Evolutionary conservation across 2,888 invertebrate species (phyloP).

Genomic region (Eucriotettix oculatus): DNA sequence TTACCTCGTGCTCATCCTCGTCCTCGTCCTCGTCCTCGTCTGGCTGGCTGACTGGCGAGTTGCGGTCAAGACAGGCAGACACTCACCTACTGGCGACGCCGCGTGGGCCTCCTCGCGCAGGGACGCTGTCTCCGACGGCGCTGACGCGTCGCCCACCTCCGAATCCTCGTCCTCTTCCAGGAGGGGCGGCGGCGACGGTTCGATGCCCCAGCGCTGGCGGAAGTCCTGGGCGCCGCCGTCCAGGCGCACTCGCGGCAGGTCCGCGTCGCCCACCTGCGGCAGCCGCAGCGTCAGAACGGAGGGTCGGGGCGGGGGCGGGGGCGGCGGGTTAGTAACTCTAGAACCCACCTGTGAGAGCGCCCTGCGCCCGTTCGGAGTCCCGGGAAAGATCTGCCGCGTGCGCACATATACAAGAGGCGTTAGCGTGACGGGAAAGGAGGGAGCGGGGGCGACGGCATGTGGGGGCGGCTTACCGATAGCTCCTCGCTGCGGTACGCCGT

Average conservation of each 20-base stretch:
- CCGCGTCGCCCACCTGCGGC: constrained; percentile 35
- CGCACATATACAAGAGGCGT: neutral
- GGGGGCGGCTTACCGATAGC: constrained; percentile 43
- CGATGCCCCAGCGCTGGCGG: constrained; percentile 43
- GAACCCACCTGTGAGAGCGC: constrained; percentile 26
- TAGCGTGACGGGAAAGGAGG: no score
- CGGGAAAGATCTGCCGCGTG: constrained; percentile 29
- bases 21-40: no score
- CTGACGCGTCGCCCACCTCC: constrained; percentile 22
- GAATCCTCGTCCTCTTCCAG: constrained; percentile 48
- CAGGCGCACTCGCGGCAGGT: constrained; percentile 47
- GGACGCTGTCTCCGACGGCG: constrained; percentile 22
- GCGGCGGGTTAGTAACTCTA: neutral
- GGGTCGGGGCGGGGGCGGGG: neutral
- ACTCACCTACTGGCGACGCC: no score
- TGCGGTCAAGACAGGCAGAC: no score
- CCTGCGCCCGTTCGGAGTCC: constrained; percentile 32
- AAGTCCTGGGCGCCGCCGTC: constrained; percentile 48
- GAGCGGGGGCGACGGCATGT: no score
- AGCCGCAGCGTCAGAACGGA: neutral
- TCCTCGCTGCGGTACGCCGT: constrained; percentile 64
- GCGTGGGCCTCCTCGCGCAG: no score
- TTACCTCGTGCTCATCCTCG: no score
- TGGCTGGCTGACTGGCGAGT: no score
- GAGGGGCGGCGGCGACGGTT: constrained; percentile 42